Base-by-base conservation (phyloP, 2,797 vertebrate genomes). In the Cynopterus sphinx region DNA sequence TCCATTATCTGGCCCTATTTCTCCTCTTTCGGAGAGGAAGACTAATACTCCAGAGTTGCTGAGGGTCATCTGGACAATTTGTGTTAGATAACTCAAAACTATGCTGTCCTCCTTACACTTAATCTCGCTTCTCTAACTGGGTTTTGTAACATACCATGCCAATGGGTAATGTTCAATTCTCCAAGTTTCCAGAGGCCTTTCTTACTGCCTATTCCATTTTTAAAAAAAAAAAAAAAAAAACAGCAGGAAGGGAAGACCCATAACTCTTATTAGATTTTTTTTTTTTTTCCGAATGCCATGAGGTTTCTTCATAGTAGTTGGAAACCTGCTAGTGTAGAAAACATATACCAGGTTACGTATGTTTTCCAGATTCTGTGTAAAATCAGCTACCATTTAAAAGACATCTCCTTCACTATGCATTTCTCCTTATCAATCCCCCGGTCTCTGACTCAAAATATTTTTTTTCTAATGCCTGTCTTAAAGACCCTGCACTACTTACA, bases 331-430 rank as follows among this genome's bases (percentile, higher is more conserved):
- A 87, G 8, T 33, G 4, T 41, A 51, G 33, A 74, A 94, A 88
- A 75, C 12, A 43, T 12, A 53, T 9, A n/a, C 39, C 9, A 2
- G 13, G 39, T 70, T 51, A 10, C 39, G 26, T 12, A 9, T 82
- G 19, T 57, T 46, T 95, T 85, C 36, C 61, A 73, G 24, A 94
- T 68, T 79, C 36, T 39, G 12, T 59, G 41, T 73, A 68, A 82
- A 96, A 86, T 91, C 36, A 53, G 53, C 49, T 89, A 71, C 79
- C 46, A 73, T 53, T 89, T 91, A 82, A 84, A 96, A 91, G 39
- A 59, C 9, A 51, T 46, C 91, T 73, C 26, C 67, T 82, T 43
- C 16, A 63, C 43, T 81, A 51, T 28, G 1, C 1, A 55, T 78
- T 82, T 31, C 22, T 90, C 36, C 73, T 46, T 65, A 74, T 70